A percentile compares a stretch with the other conserved stretches of the same genome.
Evolutionary conservation across 2,113 vertebrate genomes (phyloP).

Genomic region (Lutjanus erythropterus): DNA sequence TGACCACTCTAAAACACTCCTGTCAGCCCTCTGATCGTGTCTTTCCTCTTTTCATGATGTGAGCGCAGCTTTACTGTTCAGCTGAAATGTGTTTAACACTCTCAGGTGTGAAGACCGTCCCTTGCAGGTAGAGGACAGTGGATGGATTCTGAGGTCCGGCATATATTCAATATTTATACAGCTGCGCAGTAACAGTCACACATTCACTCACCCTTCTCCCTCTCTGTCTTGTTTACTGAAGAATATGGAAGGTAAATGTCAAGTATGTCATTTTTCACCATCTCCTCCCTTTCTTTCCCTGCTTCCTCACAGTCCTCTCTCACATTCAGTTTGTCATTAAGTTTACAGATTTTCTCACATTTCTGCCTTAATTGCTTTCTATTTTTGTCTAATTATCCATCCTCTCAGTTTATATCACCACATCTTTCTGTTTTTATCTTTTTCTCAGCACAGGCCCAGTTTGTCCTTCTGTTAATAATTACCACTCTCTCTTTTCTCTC

Average conservation of each 20-base stretch:
- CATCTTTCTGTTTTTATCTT: not conserved
- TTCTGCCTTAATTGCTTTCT: not conserved
- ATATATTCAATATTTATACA: constrained; percentile 61
- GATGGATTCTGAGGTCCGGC: not conserved
- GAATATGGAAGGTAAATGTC: constrained; percentile 78
- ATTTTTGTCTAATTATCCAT: constrained; percentile 3
- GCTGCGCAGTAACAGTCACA: constrained; percentile 25
- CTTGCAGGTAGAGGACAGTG: not conserved
- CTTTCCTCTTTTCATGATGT: not conserved
- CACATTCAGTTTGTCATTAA: not conserved
- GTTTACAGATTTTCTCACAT: not conserved
- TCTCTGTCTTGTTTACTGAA: constrained; percentile 65
- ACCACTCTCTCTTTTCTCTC: constrained; percentile 6
- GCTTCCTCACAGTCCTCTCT: not conserved
- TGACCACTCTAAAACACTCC: not conserved
- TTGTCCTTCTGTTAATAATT: constrained; percentile 38
- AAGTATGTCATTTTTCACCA: constrained; percentile 34
- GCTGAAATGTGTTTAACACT: not conserved
- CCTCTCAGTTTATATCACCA: not conserved
- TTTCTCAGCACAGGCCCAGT: constrained; percentile 5
- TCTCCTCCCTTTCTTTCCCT: constrained; percentile 9
- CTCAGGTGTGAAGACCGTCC: not conserved
- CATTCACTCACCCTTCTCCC: constrained; percentile 44
- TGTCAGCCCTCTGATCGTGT: not conserved
- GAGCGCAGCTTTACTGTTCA: not conserved